Evolutionary conservation across 2,797 vertebrate species (phyloP).

Genomic region (Squalus acanthias): DNA sequence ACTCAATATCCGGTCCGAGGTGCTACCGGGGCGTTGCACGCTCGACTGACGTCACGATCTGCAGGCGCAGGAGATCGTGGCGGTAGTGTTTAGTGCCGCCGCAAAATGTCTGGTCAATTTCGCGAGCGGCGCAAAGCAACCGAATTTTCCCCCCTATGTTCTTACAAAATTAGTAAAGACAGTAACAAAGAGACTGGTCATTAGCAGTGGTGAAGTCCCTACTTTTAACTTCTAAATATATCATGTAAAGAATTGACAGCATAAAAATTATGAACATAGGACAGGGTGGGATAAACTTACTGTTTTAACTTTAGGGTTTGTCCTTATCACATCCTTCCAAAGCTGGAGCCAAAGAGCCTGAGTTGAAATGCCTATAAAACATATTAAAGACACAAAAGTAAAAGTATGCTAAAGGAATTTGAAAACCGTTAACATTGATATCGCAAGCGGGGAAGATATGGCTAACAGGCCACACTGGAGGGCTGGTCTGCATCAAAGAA

Average conservation of each 20-base stretch:
- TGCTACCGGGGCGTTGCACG: too few species aligned
- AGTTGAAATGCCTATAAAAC: slow-evolving; percentile 71
- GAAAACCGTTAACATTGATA: not conserved
- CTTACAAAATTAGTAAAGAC: not conserved
- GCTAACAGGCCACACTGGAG: not conserved
- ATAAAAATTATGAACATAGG: not conserved
- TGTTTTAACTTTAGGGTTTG: slow-evolving; percentile 50
- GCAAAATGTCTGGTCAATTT: too few species aligned
- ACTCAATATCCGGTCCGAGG: too few species aligned
- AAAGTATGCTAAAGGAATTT: not conserved
- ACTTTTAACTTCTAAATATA: not conserved
- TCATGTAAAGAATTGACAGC: not conserved
- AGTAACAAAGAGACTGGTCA: not conserved
- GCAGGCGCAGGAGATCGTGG: too few species aligned
- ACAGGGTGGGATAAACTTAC: not conserved
- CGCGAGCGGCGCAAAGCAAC: too few species aligned
- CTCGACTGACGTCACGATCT: too few species aligned
- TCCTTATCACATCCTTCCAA: slow-evolving; percentile 70
- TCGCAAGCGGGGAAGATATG: too few species aligned
- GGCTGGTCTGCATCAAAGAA: not conserved
- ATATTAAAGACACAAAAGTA: not conserved
- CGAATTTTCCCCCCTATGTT: not conserved
- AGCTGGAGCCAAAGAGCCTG: slow-evolving; percentile 68
- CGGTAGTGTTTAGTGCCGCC: too few species aligned
- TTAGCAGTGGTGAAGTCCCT: not conserved